phyloP scores from a whole-genome alignment of 2,113 vertebrate species.

The Holacanthus passer region DNA sequence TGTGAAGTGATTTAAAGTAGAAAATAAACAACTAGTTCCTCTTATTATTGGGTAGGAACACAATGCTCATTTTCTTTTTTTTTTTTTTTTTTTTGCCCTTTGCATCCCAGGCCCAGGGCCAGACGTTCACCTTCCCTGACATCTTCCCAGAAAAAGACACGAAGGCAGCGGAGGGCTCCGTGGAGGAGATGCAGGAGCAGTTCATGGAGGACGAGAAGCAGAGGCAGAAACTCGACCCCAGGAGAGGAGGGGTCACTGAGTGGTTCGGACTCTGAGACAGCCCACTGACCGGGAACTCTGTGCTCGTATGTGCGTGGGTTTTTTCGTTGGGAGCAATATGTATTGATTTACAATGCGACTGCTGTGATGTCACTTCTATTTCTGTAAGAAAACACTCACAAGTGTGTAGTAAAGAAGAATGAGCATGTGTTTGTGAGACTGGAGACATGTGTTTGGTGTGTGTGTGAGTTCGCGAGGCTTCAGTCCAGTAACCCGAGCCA shows the following conservation, averaged over 20 bases:
- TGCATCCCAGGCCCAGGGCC: constrained; percentile 86
- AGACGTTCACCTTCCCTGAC: constrained; percentile 95
- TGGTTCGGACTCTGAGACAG: constrained; percentile 93
- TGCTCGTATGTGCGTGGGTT: neutral
- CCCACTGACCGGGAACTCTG: constrained; percentile 40
- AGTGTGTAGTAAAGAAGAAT: constrained; percentile 52
- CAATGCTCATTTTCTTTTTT: neutral
- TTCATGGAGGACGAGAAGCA: constrained; percentile 86
- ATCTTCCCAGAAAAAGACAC: constrained; percentile 88
- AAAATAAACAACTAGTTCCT: constrained; percentile 1
- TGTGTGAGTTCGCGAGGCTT: constrained; percentile 19
- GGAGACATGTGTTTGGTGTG: constrained; percentile 50
- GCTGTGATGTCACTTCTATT: constrained; percentile 68
- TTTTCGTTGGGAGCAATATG: constrained; percentile 41
- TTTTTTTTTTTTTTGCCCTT: neutral
- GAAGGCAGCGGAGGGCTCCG: constrained; percentile 69
- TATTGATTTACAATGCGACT: constrained; percentile 52
- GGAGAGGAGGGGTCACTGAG: constrained; percentile 88
- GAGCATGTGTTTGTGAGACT: constrained; percentile 59
- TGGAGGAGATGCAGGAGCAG: constrained; percentile 83
- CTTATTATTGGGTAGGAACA: constrained; percentile 1
- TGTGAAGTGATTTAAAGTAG: neutral
- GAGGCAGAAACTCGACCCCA: constrained; percentile 87
- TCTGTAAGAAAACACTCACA: constrained; percentile 51
- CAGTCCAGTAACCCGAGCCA: constrained; percentile 54